These are phyloP conservation scores for Ricordea florida DNA, from an alignment of 92 coral and sea anemone genomes.

Conservation along the genomic window DNA sequence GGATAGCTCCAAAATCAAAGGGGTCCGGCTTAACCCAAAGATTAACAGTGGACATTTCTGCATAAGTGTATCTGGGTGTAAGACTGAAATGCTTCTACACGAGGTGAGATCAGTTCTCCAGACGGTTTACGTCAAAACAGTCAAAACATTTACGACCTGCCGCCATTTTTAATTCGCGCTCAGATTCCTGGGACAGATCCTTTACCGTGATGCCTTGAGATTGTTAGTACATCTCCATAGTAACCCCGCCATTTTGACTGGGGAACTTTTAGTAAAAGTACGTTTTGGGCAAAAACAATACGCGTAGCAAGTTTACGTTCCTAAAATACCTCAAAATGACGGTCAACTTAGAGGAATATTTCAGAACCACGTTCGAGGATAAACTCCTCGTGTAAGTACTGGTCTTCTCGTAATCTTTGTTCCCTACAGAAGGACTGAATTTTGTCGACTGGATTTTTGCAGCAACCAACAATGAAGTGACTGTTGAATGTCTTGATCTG, in stretches of 20 bases:
- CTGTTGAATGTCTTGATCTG: neutral
- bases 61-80: no score
- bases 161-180: constrained; percentile 28
- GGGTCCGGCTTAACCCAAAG: constrained; percentile 98
- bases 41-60: constrained; percentile 46
- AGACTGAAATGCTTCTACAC: no score
- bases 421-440: neutral
- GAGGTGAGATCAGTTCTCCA: neutral
- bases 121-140: neutral
- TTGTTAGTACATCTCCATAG: neutral
- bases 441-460: no score
- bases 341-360: constrained; percentile 93
- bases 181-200: constrained; percentile 15
- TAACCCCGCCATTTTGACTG: constrained; percentile 35
- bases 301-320: neutral
- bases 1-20: constrained; percentile 96
- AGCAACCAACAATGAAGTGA: neutral
- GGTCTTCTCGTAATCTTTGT: neutral
- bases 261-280: neutral
- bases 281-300: neutral
- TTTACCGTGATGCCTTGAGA: constrained; percentile 9
- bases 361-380: constrained; percentile 98
- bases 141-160: constrained; percentile 15
- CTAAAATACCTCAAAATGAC: constrained; percentile 64
- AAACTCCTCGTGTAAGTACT: constrained; percentile 97